phyloP scores from a whole-genome alignment of 1,140 invertebrate genomes.

The Adoxophyes honmai region DNA sequence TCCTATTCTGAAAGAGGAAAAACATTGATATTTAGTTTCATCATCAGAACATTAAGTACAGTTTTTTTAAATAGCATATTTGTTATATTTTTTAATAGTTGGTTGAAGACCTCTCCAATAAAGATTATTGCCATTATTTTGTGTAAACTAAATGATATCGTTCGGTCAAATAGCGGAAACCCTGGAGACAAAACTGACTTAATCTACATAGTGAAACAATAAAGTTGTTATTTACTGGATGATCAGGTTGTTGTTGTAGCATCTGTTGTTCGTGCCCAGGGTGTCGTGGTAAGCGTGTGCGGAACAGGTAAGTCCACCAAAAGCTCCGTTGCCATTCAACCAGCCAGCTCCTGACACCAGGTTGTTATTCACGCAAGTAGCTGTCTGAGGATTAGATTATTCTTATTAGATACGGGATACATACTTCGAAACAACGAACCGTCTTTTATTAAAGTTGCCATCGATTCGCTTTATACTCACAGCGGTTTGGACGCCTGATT shows the following conservation, averaged over 20 bases:
- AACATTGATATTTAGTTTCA: no score
- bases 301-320: constrained; percentile 47
- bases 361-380: constrained; percentile 28
- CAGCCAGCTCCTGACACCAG: constrained; percentile 50
- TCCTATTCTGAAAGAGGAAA: constrained; percentile 36
- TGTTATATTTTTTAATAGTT: no score
- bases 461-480: constrained; percentile 32
- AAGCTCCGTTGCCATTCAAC: constrained; percentile 48
- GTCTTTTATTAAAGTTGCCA: no score
- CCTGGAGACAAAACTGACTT: no score
- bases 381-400: constrained; percentile 9
- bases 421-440: no score
- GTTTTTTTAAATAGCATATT: no score
- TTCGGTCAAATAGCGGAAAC: no score
- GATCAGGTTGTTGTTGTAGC: constrained; percentile 53
- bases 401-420: no score
- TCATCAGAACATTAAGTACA: background rate
- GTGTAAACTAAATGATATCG: no score
- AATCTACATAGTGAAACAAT: background rate
- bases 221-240: constrained; percentile 51
- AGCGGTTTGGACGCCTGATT: constrained; percentile 30
- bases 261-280: constrained; percentile 36
- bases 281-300: constrained; percentile 42
- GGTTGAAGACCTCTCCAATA: no score
- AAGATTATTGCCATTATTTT: no score